Base-by-base conservation (phyloP, 92 coral and sea anemone genomes). In the Epizoanthus fatuus region DNA sequence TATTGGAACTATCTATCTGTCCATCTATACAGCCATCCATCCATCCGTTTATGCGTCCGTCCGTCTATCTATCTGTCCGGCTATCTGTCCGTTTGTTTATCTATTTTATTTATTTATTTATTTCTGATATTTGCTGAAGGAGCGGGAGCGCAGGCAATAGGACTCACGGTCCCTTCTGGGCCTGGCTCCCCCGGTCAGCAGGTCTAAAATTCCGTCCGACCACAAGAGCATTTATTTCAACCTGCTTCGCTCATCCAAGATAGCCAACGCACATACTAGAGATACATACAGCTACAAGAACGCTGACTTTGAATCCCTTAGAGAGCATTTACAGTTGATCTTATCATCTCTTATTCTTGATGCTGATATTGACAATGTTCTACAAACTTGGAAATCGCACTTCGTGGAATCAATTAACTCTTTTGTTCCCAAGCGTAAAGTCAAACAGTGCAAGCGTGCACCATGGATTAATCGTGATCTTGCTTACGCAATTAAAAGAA, bases 381-480 rank as follows among this genome's bases (percentile, higher is more conserved):
- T n/a, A n/a, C n/a, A n/a, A n/a, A n/a, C n/a, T n/a, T n/a, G n/a
- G n/a, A n/a, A n/a, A n/a, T 76, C 67, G 55, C 20, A 64, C 47
- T 37, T 72, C 37, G 2, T 8, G 3, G 16, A 56, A 3, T 56
- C 16, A 17, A 56, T 65, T 35, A 65, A 8, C 71, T 65, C 37
- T 65, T 65, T n/a, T n/a, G 71, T 49, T 7, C 76, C 63, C 22
- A 72, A 52, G 63, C 29, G 17, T 13, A 63, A 38, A 11, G 8
- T 47, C 2, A 2, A 29, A 29, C 35, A 29, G 35, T 29, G 35
- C 35, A 1, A 29, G 35, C 35, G 2, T 66, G 75, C 77, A 35
- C 85, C 85, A 15, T 81, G 85, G 85, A 81, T 81, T 38, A 62
- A 44, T 49, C 56, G 77, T 17, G 75, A 81, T 49, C 75, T 81